Base-by-base conservation (phyloP, 2,797 vertebrate genomes). In the Platalea minor region DNA sequence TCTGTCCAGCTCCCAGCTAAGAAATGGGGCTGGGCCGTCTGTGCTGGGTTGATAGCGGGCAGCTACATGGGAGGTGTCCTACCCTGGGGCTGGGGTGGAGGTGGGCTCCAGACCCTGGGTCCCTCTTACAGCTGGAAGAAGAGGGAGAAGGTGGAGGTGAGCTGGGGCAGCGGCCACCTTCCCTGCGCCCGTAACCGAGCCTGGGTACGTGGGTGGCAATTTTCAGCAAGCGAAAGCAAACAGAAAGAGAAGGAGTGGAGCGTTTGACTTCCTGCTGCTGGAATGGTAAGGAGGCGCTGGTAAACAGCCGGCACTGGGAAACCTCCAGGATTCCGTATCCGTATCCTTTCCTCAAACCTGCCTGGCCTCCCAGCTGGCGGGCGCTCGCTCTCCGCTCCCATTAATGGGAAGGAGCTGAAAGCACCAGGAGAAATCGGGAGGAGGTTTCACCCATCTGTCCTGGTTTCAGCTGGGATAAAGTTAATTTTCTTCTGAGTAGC, bases 221-320 rank as follows among this genome's bases (percentile, higher is more conserved):
- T 84, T 67, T 15, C 61, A 50, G 75, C n/a, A 13, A 16, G 53
- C 2, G 29, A 96, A 87, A 87, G 77, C 77, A 95, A 93, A 96
- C 14, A 90, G 82, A 43, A 82, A 68, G 9, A 7, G 51, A 80
- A 56, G 76, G 67, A 59, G 59, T 31, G 7, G 21, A 54, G 61
- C 45, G 57, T 78, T 81, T 85, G 91, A 17, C 46, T 85, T 91
- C 85, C 84, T 61, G 51, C 54, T 60, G 51, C 77, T 46, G 33
- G 14, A 33, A 11, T 68, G 72, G 72, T 73, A 45, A 67, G 83
- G 84, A 81, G 63, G 41, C 28, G n/a, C 33, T 28, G 85, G 37
- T 25, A 63, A 94, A 83, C 60, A 57, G 5, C 20, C 4, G 9
- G 61, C 10, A 4, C 35, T 0, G 5, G 85, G 35, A 95, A 94